Conservation (phyloP, 2,113 vertebrate genomes). For the Carlito syrichta region DNA sequence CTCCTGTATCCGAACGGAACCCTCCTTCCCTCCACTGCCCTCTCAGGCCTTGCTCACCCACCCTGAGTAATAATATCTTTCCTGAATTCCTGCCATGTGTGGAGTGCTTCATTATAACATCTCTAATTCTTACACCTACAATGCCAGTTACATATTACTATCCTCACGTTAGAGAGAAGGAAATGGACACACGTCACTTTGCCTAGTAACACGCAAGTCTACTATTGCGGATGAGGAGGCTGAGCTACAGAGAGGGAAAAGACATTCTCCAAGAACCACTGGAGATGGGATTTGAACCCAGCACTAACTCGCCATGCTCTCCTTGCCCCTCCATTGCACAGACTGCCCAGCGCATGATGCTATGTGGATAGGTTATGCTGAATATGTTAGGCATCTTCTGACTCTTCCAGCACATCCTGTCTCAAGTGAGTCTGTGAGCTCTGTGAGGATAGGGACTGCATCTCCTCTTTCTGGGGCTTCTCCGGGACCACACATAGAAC, state of each 20-base stretch:
- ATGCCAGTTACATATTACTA: not conserved
- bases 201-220: not conserved
- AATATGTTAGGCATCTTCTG: not conserved
- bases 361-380: fast-evolving
- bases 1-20: no score
- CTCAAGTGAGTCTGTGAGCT: not conserved
- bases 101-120: not conserved
- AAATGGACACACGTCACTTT: not conserved
- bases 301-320: no score
- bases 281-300: not conserved
- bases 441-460: not conserved
- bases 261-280: not conserved
- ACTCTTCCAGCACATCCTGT: not conserved
- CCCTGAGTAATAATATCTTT: not conserved
- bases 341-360: not conserved
- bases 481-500: fast-evolving
- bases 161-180: not conserved
- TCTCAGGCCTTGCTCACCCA: not conserved
- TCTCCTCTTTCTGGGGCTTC: not conserved
- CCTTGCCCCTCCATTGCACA: not conserved
- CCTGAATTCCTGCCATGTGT: not conserved
- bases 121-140: not conserved
- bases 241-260: not conserved
- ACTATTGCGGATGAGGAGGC: not conserved
- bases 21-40: not conserved